Evolutionary conservation across 2,797 vertebrate genomes (phyloP), one percentile per base, ranked within the genome.

Genomic region (Neosalanx taihuensis): DNA sequence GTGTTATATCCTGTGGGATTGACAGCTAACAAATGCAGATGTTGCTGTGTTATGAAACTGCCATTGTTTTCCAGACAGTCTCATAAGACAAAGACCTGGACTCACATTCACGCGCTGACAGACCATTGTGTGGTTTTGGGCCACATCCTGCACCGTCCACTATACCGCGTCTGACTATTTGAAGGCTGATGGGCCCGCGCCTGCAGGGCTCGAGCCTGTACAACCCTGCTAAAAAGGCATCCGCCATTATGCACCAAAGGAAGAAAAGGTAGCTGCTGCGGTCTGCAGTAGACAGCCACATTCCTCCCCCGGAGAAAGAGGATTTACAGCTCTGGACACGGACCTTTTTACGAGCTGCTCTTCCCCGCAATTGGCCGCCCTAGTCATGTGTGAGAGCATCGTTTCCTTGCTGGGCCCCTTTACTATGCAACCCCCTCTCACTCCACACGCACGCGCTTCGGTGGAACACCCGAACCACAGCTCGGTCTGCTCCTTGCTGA

Each of bases 321-420:
- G 23, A 60, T 60, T 60, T 60, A 60, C 58, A 29, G 58, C 41
- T 17, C 46, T 23, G 63, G 20, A 7, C 69, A 81, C 83, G 81
- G 83, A 69, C 4, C 4, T 1, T 64, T 89, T 86, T 77, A 87
- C 67, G 84, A 82, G 72, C 59, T 7, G 30, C 49, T 69, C 1
- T 76, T 0, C 51, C 4, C 30, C 56, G 73, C 81, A 78, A 89
- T 91, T 89, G 89, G 90, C 72, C 79, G 65, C 71, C 31, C 4
- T 69, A 23, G 78, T 87, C 87, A 88, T 84, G 87, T 88, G 89
- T 67, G 84, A 76, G 83, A 73, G 81, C n/a, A 72, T 73, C 71
- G 15, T n/a, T 17, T 56, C 51, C 51, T 56, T n/a, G 2, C 70
- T 23, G 35, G 35, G 30, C 82, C 71, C 64, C 72, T 60, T 29